Conservation (phyloP, 2,888 invertebrate genomes). For the Bembecia ichneumoniformis region DNA sequence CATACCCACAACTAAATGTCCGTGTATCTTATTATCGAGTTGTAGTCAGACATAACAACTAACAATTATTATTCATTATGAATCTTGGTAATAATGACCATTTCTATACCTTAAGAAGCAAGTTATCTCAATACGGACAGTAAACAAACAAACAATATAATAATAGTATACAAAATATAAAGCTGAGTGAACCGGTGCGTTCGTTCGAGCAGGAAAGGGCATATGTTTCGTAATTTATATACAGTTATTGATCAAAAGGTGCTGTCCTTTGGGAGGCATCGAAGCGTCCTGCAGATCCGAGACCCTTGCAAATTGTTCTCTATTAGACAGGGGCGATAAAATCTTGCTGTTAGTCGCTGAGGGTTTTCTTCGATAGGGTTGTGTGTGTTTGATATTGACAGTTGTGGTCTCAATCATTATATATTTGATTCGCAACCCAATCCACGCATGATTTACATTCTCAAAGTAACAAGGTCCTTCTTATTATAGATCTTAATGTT, state of each 20-base stretch:
- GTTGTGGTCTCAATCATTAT: constrained; percentile 18
- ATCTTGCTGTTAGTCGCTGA: constrained; percentile 43
- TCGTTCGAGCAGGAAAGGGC: constrained; percentile 61
- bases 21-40: too few species aligned
- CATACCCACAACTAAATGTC: too few species aligned
- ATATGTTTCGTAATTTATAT: constrained; percentile 69
- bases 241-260: constrained; percentile 73
- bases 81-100: too few species aligned
- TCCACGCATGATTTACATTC: too few species aligned
- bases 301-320: constrained; percentile 54
- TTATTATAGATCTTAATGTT: too few species aligned
- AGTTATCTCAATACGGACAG: too few species aligned
- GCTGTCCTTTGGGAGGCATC: constrained; percentile 63
- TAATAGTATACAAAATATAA: constrained; percentile 28
- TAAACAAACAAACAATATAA: not conserved
- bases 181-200: constrained; percentile 48
- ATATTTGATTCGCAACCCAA: constrained; percentile 7
- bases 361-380: constrained; percentile 34
- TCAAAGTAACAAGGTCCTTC: too few species aligned
- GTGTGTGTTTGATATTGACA: constrained; percentile 34
- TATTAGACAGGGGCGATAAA: constrained; percentile 60
- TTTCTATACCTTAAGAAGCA: too few species aligned
- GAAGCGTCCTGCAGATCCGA: constrained; percentile 47
- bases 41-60: too few species aligned
- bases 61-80: too few species aligned